These are phyloP conservation scores for Apantesis nais DNA, from an alignment of 2,888 invertebrate species.

Conservation along the genomic window DNA sequence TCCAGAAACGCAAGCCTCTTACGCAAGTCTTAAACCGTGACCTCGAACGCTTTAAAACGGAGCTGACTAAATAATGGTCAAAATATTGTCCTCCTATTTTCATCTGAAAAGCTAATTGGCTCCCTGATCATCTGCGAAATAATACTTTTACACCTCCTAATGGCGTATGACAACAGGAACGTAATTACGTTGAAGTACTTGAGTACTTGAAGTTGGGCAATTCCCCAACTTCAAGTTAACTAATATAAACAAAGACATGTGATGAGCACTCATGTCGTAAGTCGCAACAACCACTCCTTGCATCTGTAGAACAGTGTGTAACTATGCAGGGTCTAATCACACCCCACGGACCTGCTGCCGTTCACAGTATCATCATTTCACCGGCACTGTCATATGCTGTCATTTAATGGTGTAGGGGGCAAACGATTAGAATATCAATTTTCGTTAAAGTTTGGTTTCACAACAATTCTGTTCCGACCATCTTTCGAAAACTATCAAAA, in stretches of 20 bases:
- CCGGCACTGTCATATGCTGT: too few relatives aligned
- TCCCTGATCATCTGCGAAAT: too few relatives aligned
- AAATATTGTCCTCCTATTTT: conserved; percentile 9
- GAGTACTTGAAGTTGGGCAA: too few relatives aligned
- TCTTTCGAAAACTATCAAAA: too few relatives aligned
- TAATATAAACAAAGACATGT: neutral
- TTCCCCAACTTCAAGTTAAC: neutral
- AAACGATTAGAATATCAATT: too few relatives aligned
- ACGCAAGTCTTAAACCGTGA: conserved; percentile 7
- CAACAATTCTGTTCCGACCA: too few relatives aligned
- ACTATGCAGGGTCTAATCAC: neutral
- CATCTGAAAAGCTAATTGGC: neutral
- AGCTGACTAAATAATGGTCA: conserved; percentile 18
- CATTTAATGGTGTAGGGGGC: too few relatives aligned
- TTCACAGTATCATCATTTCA: neutral
- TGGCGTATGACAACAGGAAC: neutral
- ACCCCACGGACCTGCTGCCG: neutral
- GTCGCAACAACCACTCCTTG: neutral
- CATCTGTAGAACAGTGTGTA: neutral
- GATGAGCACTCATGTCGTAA: neutral
- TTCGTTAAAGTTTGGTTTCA: too few relatives aligned
- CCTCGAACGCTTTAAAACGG: conserved; percentile 32
- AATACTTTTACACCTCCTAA: neutral
- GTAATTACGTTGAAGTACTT: too few relatives aligned
- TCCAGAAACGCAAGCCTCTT: conserved; percentile 5